Evolutionary conservation across 2,113 vertebrate genomes (phyloP).

Genomic region (Chrysochloris asiatica): DNA sequence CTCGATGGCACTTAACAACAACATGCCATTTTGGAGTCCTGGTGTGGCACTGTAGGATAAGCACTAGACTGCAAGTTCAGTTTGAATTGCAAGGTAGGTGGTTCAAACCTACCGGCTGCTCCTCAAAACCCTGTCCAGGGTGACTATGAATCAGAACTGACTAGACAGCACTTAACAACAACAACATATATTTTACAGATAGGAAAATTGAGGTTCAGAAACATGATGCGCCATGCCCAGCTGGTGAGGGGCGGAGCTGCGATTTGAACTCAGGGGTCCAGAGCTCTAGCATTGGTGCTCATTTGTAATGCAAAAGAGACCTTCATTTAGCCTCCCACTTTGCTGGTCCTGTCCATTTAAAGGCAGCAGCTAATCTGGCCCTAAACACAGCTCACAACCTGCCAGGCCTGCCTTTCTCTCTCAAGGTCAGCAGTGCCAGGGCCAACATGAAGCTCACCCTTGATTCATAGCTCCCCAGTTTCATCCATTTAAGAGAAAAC

Average conservation of each 20-base stretch:
- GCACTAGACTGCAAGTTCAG: no score
- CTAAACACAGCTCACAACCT: neutral
- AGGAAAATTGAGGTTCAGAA: neutral
- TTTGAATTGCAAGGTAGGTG: no score
- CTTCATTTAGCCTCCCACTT: neutral
- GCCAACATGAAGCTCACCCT: slow-evolving; percentile 61
- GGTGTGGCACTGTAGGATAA: no score
- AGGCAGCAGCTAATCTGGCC: neutral
- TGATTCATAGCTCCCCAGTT: slow-evolving; percentile 53
- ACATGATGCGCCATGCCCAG: neutral
- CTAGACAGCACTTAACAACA: no score
- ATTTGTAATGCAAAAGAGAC: neutral
- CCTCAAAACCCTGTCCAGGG: no score
- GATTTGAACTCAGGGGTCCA: neutral
- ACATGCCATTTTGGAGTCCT: no score
- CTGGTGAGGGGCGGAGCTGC: neutral
- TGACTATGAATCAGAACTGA: no score
- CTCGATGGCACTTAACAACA: no score
- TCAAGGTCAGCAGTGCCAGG: slow-evolving; percentile 60
- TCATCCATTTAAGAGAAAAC: slow-evolving; percentile 66
- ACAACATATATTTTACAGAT: neutral
- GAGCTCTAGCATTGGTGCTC: neutral
- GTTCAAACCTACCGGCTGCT: no score
- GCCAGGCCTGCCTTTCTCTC: neutral
- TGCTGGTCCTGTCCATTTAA: neutral